Evolutionary conservation across 2,888 invertebrate genomes (phyloP).

Genomic region (Ceraclea dissimilis): DNA sequence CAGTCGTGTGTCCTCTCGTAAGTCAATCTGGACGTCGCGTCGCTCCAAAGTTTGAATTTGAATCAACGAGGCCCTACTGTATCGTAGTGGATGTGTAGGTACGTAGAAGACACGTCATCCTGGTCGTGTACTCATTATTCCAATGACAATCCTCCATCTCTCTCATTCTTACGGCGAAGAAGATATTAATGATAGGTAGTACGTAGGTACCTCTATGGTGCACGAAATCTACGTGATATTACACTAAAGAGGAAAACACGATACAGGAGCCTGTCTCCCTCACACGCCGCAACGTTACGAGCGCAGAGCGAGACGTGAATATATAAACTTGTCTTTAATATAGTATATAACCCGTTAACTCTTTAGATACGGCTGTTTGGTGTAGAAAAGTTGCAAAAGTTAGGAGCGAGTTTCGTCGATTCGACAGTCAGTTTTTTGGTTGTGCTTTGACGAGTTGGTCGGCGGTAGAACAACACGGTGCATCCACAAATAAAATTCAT

Average conservation of each 20-base stretch:
- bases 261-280: constrained; percentile 8
- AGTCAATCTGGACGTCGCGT: no score
- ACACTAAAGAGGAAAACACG: constrained; percentile 1
- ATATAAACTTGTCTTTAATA: background rate
- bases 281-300: background rate
- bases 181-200: no score
- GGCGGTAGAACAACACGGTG: background rate
- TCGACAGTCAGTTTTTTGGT: constrained; percentile 21
- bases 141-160: no score
- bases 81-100: no score
- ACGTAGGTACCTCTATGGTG: no score
- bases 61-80: no score
- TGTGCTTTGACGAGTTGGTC: constrained; percentile 16
- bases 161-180: no score
- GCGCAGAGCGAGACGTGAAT: constrained; percentile 8
- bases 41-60: no score
- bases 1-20: no score
- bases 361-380: background rate
- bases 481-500: background rate
- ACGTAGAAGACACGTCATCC: no score
- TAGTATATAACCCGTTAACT: constrained; percentile 8
- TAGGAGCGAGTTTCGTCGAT: constrained; percentile 14
- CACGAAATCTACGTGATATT: background rate
- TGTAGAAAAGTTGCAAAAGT: constrained; percentile 12
- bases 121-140: no score